phyloP scores from a whole-genome alignment of 2,888 invertebrate genomes.

The Perdita meconis region DNA sequence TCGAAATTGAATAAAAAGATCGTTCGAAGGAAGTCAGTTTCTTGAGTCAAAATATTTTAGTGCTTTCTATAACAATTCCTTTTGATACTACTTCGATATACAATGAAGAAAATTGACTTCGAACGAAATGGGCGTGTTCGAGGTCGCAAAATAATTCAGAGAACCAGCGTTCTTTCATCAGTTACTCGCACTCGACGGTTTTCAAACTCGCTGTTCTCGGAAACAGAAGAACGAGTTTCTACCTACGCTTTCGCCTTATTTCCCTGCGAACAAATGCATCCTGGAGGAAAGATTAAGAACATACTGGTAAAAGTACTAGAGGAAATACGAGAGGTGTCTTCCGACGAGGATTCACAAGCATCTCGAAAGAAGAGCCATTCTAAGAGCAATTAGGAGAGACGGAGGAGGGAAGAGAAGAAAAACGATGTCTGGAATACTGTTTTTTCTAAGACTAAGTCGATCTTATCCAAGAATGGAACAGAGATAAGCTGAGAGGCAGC shows the following conservation, averaged over 20 bases:
- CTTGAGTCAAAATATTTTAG: too few relatives aligned
- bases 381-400: background rate
- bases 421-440: background rate
- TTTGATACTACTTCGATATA: too few relatives aligned
- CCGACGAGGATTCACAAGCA: background rate
- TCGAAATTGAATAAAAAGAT: background rate
- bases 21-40: too few relatives aligned
- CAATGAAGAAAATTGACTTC: background rate
- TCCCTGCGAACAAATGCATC: background rate
- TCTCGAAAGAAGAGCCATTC: background rate
- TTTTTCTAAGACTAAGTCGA: background rate
- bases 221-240: background rate
- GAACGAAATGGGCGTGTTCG: background rate
- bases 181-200: background rate
- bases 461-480: background rate
- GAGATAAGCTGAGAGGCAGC: conserved; percentile 15
- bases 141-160: background rate
- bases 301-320: background rate
- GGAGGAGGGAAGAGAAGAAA: background rate
- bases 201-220: background rate
- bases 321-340: background rate
- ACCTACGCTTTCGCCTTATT: background rate
- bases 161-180: background rate
- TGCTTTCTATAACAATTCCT: too few relatives aligned
- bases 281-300: background rate